These are phyloP conservation scores for Vultur gryphus DNA, from an alignment of 2,797 vertebrate genomes.

Conservation along the genomic window DNA sequence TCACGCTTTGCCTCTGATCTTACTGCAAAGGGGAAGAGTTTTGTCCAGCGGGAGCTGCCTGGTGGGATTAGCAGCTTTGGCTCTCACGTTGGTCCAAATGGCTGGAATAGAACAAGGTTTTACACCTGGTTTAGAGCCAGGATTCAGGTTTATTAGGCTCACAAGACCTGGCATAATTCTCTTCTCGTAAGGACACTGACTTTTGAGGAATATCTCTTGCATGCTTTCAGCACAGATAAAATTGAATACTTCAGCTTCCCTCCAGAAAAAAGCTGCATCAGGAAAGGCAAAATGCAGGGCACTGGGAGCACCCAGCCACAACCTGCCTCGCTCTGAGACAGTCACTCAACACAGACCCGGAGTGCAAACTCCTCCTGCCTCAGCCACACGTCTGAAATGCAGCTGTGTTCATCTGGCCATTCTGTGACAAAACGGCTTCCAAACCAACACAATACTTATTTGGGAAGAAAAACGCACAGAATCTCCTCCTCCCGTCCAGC, in stretches of 20 bases:
- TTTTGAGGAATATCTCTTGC: neutral
- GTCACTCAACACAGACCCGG: neutral
- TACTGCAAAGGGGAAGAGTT: neutral
- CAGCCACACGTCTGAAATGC: neutral
- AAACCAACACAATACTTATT: neutral
- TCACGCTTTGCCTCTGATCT: neutral
- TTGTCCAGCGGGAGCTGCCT: neutral
- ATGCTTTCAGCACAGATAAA: neutral
- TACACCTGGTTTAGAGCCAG: neutral
- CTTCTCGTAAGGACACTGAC: neutral
- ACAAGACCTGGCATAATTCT: neutral
- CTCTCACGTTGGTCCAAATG: neutral
- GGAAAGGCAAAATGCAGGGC: neutral
- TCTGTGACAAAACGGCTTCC: neutral
- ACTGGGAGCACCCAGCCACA: neutral
- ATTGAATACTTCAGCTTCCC: neutral
- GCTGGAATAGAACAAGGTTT: neutral
- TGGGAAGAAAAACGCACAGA: neutral
- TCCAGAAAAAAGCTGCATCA: neutral
- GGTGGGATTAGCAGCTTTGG: neutral
- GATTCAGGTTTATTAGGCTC: neutral
- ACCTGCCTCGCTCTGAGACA: neutral
- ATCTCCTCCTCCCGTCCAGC: neutral
- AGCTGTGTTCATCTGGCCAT: neutral
- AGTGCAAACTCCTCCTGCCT: neutral